Evolutionary conservation across 2,888 invertebrate species (phyloP).

Genomic region (Drosophila ezoana): DNA sequence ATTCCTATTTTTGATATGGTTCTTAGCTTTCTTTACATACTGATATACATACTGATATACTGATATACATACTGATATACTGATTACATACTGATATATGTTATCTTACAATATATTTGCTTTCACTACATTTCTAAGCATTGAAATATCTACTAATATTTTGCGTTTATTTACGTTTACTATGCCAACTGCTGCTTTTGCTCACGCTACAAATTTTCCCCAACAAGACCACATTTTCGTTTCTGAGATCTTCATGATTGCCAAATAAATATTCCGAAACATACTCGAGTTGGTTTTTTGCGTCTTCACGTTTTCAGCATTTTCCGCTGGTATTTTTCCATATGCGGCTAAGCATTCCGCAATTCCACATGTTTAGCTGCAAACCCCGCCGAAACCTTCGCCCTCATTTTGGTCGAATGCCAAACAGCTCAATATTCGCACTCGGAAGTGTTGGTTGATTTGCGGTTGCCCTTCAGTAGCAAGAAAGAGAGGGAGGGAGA

Average conservation of each 20-base stretch:
- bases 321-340: conserved; percentile 24
- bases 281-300: conserved; percentile 15
- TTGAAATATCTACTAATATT: too few species aligned
- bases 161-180: not conserved
- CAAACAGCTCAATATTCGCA: conserved; percentile 39
- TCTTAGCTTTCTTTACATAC: too few species aligned
- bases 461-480: not conserved
- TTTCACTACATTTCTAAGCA: too few species aligned
- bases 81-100: too few species aligned
- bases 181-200: not conserved
- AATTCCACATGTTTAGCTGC: conserved; percentile 23
- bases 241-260: conserved; percentile 15
- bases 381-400: not conserved
- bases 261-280: conserved; percentile 33
- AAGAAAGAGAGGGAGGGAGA: not conserved
- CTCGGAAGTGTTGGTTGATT: conserved; percentile 22
- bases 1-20: too few species aligned
- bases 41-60: too few species aligned
- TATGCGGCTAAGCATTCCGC: conserved; percentile 24
- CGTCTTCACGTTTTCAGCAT: not conserved
- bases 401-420: conserved; percentile 1
- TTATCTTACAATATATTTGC: too few species aligned
- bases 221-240: conserved; percentile 9
- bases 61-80: too few species aligned
- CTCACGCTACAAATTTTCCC: not conserved